Base-by-base conservation (phyloP, 2,797 vertebrate species). In the Chanos chanos region DNA sequence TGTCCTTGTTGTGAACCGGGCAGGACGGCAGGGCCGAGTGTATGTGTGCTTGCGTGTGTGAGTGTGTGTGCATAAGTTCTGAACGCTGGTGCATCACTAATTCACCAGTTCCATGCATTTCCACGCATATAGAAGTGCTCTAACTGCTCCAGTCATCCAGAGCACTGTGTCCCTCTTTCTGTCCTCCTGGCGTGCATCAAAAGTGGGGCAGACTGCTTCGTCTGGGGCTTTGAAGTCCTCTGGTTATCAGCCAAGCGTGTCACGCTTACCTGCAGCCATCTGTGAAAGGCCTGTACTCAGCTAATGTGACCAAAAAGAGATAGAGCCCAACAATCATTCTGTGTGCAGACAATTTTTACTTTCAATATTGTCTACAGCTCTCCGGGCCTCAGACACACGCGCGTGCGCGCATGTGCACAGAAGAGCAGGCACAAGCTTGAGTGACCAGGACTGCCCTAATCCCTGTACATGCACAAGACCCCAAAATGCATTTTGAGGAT, bases 181-280 rank as follows among this genome's bases (percentile, higher is more conserved):
- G 39, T 61, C 52, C 56, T 71, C 45, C 72, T 80, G 73, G 77
- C 79, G 73, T 70, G 64, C 76, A 81, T 70, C 73, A 77, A 79
- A 83, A 85, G 80, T 67, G 75, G 71, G 73, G 79, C 74, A 51
- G 74, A 80, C 81, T 44, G 24, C 74, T 81, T 58, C 50, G 61
- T 81, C 77, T 80, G 73, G 79, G 81, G 77, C 61, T 89, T 86
- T 87, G 85, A 87, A 88, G 83, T 88, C 77, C 81, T 87, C 84
- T 87, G 83, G 82, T 86, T 85, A 81, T 80, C 80, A 76, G 82
- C 87, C 85, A 86, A 84, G 83, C 81, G 64, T 76, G 67, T 78
- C 78, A 71, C 70, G 78, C 77, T n/a, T 85, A 88, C 80, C 86
- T 85, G 86, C 85, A 85, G 78, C 84, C 86, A 87, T 88, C 87